Evolutionary conservation across 2,888 invertebrate species (phyloP).

Genomic region (Parelbella ahira): DNA sequence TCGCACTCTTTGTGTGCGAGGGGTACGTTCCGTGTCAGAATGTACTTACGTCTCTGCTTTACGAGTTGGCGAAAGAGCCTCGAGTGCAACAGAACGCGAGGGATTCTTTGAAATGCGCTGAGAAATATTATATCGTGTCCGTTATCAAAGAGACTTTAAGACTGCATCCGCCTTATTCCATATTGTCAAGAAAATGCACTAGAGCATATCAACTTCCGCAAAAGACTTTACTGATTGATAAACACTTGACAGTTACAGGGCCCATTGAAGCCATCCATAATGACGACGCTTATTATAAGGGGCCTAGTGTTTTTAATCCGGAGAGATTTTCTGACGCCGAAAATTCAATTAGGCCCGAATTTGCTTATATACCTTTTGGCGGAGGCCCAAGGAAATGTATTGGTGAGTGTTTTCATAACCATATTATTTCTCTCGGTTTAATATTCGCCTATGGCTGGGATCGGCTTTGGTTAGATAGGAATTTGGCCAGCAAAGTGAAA

Average conservation of each 20-base stretch:
- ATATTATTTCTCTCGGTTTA: conserved; percentile 26
- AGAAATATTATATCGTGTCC: conserved; percentile 52
- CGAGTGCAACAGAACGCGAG: conserved; percentile 54
- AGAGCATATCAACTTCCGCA: conserved; percentile 59
- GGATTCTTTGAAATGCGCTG: conserved; percentile 35
- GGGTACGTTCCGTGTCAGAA: conserved; percentile 64
- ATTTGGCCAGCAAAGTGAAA: conserved; percentile 25
- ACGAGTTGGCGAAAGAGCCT: conserved; percentile 55
- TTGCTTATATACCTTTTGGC: conserved; percentile 64
- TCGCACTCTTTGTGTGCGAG: conserved; percentile 60
- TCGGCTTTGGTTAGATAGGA: conserved; percentile 22
- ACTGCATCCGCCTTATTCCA: conserved; percentile 62
- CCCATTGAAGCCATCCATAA: conserved; percentile 62
- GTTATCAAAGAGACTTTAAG: conserved; percentile 65
- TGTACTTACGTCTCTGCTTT: conserved; percentile 53
- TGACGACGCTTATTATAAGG: conserved; percentile 52
- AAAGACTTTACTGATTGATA: conserved; percentile 55
- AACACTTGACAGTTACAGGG: conserved; percentile 55
- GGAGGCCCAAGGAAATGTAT: conserved; percentile 69
- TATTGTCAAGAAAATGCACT: conserved; percentile 60
- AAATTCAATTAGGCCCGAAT: conserved; percentile 41
- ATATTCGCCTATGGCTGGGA: conserved; percentile 21
- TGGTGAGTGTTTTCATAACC: conserved; percentile 47
- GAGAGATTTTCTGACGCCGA: conserved; percentile 56
- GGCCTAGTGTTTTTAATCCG: conserved; percentile 56